Percentiles rank a stretch among this genome's conserved stretches.
Conservation (phyloP, 2,888 invertebrate species). For the Adela reaumurella region DNA sequence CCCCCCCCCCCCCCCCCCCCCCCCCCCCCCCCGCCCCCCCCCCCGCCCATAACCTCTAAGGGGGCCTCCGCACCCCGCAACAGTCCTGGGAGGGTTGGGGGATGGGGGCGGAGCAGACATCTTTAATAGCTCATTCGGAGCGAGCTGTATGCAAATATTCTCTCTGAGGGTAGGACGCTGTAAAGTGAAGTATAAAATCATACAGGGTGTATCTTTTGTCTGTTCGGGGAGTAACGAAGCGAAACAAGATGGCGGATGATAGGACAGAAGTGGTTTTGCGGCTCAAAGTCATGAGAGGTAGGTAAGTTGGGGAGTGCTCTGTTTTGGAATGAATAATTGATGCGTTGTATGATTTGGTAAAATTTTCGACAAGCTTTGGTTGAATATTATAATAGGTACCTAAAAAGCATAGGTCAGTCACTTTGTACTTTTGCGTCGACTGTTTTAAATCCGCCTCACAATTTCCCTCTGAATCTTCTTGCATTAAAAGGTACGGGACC, state of each 20-base stretch:
- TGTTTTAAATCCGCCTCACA: too few species aligned
- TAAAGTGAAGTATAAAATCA: conserved; percentile 21
- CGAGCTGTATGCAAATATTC: conserved; percentile 52
- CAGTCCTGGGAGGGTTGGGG: conserved; percentile 28
- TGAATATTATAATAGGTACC: too few species aligned
- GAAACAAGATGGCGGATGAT: conserved; percentile 41
- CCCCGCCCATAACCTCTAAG: too few species aligned
- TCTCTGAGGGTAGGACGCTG: conserved; percentile 23
- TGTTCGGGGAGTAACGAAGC: conserved; percentile 46
- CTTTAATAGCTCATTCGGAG: conserved; percentile 55
- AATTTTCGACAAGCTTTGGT: not conserved
- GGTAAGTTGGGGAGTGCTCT: not conserved
- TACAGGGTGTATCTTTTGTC: conserved; percentile 57
- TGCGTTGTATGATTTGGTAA: not conserved
- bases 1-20: too few species aligned
- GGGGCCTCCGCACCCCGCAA: too few species aligned
- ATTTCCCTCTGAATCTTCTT: too few species aligned
- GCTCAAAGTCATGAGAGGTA: not conserved
- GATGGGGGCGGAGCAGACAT: conserved; percentile 36
- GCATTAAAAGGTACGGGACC: too few species aligned
- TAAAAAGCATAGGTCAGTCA: too few species aligned
- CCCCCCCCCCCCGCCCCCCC: too few species aligned
- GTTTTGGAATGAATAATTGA: not conserved
- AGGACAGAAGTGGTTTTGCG: conserved; percentile 40
- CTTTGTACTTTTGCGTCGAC: too few species aligned